Evolutionary conservation across 92 coral and sea anemone genomes (phyloP).

Genomic region (Pocillopora meandrina): DNA sequence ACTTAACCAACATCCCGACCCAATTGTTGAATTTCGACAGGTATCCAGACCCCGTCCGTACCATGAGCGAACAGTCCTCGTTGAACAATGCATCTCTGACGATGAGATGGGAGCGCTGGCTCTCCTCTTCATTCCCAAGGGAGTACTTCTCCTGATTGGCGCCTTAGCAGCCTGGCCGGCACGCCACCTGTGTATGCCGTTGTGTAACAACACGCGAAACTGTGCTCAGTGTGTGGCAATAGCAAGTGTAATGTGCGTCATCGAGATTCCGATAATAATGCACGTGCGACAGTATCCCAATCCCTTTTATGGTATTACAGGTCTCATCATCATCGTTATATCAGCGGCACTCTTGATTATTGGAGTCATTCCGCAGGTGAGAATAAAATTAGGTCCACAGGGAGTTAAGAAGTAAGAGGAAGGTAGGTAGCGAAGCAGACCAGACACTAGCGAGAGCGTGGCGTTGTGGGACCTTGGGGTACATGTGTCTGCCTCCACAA

Average conservation of each 20-base stretch:
- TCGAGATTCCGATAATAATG: conserved; percentile 45
- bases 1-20: too few species aligned
- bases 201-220: conserved; percentile 51
- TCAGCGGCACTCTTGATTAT: conserved; percentile 24
- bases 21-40: not conserved
- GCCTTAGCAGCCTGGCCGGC: conserved; percentile 52
- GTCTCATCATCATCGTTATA: conserved; percentile 30
- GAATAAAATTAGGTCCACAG: not conserved
- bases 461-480: too few species aligned
- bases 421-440: too few species aligned
- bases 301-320: conserved; percentile 43
- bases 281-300: conserved; percentile 42
- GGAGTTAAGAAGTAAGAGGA: too few species aligned
- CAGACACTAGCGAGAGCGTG: too few species aligned
- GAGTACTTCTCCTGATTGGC: conserved; percentile 39
- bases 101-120: conserved; percentile 41
- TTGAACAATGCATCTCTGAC: conserved; percentile 42
- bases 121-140: conserved; percentile 37
- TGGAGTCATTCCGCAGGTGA: conserved; percentile 49
- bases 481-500: too few species aligned
- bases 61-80: conserved; percentile 14
- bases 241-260: conserved; percentile 26
- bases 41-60: conserved; percentile 33
- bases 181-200: conserved; percentile 38
- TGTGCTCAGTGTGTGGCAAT: conserved; percentile 34